Conservation (phyloP, 1,140 invertebrate species). For the Drosophila nigrodunni region DNA sequence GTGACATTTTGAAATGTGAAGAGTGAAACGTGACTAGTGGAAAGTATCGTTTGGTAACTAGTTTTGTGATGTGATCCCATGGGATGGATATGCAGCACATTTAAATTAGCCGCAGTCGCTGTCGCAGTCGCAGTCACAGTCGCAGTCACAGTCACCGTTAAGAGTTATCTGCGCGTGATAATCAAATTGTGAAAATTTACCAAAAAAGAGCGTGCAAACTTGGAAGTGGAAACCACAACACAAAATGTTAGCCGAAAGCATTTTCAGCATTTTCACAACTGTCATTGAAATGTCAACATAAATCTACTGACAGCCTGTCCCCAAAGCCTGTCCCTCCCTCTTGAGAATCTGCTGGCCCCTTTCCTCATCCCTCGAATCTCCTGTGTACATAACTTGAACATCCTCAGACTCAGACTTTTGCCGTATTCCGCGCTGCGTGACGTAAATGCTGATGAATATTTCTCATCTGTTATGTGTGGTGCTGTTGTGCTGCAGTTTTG, state of each 20-base stretch:
- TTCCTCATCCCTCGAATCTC: background rate
- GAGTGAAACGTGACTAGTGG: slow-evolving; percentile 20
- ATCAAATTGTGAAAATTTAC: slow-evolving; percentile 73
- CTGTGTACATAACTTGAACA: background rate
- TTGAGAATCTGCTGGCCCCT: background rate
- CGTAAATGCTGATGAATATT: slow-evolving; percentile 81
- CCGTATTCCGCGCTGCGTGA: slow-evolving; percentile 66
- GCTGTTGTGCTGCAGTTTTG: slow-evolving; percentile 60
- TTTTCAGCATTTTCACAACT: slow-evolving; percentile 80
- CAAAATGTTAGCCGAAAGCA: slow-evolving; percentile 63
- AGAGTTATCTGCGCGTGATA: slow-evolving; percentile 45
- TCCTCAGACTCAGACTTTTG: slow-evolving; percentile 49
- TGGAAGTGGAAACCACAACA: slow-evolving; percentile 42
- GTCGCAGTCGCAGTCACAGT: background rate
- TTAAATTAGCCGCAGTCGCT: slow-evolving; percentile 15
- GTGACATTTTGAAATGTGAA: slow-evolving; percentile 17
- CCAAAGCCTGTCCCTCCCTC: background rate
- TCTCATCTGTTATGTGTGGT: slow-evolving; percentile 63
- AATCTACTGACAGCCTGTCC: slow-evolving; percentile 70
- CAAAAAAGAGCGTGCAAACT: slow-evolving; percentile 23
- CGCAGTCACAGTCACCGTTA: slow-evolving; percentile 3
- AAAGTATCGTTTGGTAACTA: slow-evolving; percentile 3
- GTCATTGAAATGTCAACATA: slow-evolving; percentile 83
- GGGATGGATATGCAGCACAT: slow-evolving; percentile 1
- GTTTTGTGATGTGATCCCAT: slow-evolving; percentile 2